Evolutionary conservation across 2,113 vertebrate species (phyloP), one percentile per base, ranked within the genome.

Genomic region (Corythornis cristatus): DNA sequence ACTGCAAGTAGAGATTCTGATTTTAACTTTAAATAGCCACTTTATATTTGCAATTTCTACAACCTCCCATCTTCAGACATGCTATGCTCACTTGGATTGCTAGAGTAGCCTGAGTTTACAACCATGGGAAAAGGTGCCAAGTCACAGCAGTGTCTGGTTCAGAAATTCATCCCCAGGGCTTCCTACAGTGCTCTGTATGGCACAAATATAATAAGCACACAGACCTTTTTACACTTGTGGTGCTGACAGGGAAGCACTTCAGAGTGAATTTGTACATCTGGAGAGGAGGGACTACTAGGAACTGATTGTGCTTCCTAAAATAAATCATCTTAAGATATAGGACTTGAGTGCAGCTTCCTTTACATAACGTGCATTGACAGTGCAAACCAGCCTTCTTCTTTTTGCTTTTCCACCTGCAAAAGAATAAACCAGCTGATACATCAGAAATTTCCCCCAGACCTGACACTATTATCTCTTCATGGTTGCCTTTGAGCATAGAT

Each of bases 301-400:
- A n/a, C 35, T 51, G 79, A 37, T 6, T 43, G 28, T 62, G 28
- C 21, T 29, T 53, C 25, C 60, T 57, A 33, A 31, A 35, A 28
- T 62, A 33, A 18, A 48, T 2, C 3, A 17, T 11, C 9, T 19
- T 31, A 93, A 84, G 37, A 58, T 8, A 68, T 0, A 75, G 25
- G 13, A 54, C 18, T 64, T 40, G 50, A 75, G 31, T 4, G 61
- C 61, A 73, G 15, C 25, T 86, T 87, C 66, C 29, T 56, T 97
- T 96, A 98, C 56, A 93, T 96, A 31, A 98, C 10, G 4, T 99
- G 98, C 75, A 97, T 90, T 35, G 98, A 98, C 93, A 99, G 88
- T 10, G 99, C 97, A 96, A 99, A 99, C 98, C 99, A 99, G 22
- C 98, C 98, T 57, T 97, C 98, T 96, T 97, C 97, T 68, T 97